A percentile compares a stretch with the other conserved stretches of the same genome.
Evolutionary conservation across 2,797 vertebrate species (phyloP).

Genomic region (Sandelia bainsii): DNA sequence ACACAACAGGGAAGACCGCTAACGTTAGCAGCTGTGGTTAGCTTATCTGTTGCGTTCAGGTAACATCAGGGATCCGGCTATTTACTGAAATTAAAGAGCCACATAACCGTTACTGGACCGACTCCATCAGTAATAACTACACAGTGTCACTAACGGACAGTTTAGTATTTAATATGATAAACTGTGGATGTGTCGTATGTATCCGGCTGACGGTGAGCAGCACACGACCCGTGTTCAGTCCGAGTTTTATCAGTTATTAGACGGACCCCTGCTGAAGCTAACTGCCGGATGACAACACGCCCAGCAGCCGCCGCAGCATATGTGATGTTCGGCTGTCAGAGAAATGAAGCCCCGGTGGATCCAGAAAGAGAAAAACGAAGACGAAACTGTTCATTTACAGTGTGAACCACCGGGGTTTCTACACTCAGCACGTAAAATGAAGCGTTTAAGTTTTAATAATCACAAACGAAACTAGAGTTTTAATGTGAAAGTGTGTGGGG

Average conservation of each 20-base stretch:
- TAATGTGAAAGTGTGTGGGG: no score
- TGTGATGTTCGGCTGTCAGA: no score
- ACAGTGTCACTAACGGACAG: accelerated
- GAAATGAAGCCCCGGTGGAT: not conserved
- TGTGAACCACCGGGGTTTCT: not conserved
- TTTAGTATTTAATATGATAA: accelerated
- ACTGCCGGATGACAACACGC: not conserved
- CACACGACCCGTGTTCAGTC: not conserved
- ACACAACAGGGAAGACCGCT: not conserved
- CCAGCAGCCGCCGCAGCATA: not conserved
- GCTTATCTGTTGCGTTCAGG: conserved; percentile 17
- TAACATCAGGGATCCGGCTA: conserved; percentile 5
- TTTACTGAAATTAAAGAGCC: not conserved
- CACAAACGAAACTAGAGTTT: no score
- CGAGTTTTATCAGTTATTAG: conserved; percentile 5
- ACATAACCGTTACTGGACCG: no score
- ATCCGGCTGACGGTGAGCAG: not conserved
- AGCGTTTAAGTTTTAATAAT: no score
- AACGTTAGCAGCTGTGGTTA: conserved; percentile 15
- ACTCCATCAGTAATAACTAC: accelerated
- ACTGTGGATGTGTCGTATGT: accelerated
- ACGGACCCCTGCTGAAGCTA: not conserved
- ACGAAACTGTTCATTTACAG: not conserved
- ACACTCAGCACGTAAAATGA: no score
- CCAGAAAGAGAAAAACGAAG: not conserved